These are phyloP conservation scores for Ladona fulva DNA, from an alignment of 1,140 invertebrate genomes.

Conservation along the genomic window DNA sequence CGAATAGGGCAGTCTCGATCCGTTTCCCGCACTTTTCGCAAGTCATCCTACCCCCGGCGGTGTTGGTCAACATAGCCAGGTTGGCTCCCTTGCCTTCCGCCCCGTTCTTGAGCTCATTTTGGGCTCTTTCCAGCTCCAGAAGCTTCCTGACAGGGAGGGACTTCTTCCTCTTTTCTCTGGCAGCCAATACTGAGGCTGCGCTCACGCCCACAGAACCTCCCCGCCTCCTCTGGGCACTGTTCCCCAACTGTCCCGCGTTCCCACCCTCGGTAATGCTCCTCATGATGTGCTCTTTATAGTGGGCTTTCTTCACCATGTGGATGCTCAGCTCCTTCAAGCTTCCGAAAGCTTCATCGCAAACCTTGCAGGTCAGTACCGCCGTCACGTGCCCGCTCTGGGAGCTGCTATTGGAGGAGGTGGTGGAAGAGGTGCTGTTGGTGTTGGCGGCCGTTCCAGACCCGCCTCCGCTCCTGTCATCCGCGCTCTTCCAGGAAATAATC, in stretches of 20 bases:
- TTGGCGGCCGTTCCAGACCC: slow-evolving; percentile 28
- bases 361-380: slow-evolving; percentile 92
- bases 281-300: slow-evolving; percentile 95
- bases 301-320: slow-evolving; percentile 97
- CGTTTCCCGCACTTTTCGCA: slow-evolving; percentile 95
- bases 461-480: slow-evolving; percentile 63
- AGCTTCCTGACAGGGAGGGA: slow-evolving; percentile 85
- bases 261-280: slow-evolving; percentile 77
- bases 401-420: too few relatives aligned
- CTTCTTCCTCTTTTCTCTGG: slow-evolving; percentile 84
- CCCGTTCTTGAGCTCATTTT: slow-evolving; percentile 77
- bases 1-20: slow-evolving; percentile 85
- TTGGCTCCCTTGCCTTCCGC: slow-evolving; percentile 46
- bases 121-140: slow-evolving; percentile 77
- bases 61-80: slow-evolving; percentile 27
- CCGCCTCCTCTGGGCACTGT: too few relatives aligned
- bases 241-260: too few relatives aligned
- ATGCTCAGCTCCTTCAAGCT: slow-evolving; percentile 92
- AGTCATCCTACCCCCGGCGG: slow-evolving; percentile 66
- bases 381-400: slow-evolving; percentile 79
- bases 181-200: neutral
- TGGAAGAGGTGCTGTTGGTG: too few relatives aligned
- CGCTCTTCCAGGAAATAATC: slow-evolving; percentile 90
- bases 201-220: slow-evolving; percentile 53
- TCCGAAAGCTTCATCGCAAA: slow-evolving; percentile 92